Conservation (phyloP, 2,113 vertebrate genomes). For the Saimiri boliviensis region DNA sequence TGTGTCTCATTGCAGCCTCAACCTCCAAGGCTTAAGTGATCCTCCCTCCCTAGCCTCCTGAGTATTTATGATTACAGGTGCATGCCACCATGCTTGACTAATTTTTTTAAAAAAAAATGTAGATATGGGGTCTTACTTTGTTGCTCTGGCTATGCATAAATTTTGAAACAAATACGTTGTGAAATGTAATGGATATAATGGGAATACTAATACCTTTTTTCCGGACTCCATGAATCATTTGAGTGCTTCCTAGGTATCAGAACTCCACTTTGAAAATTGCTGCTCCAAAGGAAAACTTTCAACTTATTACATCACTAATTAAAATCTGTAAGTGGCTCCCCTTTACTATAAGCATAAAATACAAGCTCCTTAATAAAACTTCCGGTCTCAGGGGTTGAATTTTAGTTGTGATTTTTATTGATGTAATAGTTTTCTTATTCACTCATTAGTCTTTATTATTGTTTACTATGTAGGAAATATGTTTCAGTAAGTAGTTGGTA, state of each 20-base stretch:
- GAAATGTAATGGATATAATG: neutral
- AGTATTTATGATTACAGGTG: too few species aligned
- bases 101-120: too few species aligned
- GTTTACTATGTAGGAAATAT: neutral
- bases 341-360: neutral
- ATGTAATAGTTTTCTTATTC: neutral
- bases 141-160: neutral
- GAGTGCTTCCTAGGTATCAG: neutral
- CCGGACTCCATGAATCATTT: neutral
- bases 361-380: neutral
- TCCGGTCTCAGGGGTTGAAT: neutral
- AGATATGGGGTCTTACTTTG: too few species aligned
- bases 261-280: neutral
- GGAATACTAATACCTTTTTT: neutral
- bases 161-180: neutral
- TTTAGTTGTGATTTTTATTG: slow-evolving; percentile 31
- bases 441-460: neutral
- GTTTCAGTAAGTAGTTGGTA: neutral
- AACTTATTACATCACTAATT: neutral
- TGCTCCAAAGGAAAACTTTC: neutral
- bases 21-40: too few species aligned
- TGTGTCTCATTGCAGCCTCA: too few species aligned
- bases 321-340: neutral
- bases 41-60: too few species aligned
- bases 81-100: too few species aligned